These are phyloP conservation scores for Spermophilus dauricus DNA, from an alignment of 2,113 vertebrate species.

Conservation along the genomic window DNA sequence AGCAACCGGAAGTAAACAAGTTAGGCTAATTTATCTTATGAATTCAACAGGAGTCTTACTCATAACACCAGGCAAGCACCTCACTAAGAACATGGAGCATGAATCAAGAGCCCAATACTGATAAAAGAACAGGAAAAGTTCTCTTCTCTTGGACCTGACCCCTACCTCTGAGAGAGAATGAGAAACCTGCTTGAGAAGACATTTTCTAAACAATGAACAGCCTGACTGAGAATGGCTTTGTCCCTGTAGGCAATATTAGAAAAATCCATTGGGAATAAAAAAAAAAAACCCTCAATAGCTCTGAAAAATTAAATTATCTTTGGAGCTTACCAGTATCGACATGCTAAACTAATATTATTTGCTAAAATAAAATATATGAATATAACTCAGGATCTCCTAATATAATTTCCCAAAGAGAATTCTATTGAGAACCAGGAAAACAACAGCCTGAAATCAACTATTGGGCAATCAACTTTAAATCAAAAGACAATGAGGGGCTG, in stretches of 20 bases:
- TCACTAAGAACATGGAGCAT: not conserved
- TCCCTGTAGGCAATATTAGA: not conserved
- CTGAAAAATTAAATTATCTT: not conserved
- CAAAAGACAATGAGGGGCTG: not conserved
- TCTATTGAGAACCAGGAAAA: not conserved
- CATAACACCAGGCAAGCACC: not conserved
- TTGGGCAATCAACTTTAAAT: not conserved
- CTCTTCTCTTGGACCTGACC: not conserved
- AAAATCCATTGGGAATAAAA: not conserved
- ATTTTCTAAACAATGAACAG: not conserved
- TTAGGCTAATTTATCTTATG: not conserved
- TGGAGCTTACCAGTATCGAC: not conserved
- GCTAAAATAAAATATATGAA: not conserved
- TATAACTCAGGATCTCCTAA: not conserved
- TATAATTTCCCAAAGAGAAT: not conserved
- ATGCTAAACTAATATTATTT: not conserved
- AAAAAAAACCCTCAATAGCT: not conserved
- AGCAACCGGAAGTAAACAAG: not conserved
- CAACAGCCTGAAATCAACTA: not conserved
- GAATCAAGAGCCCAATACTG: not conserved
- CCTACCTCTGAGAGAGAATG: not conserved
- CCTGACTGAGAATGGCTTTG: not conserved
- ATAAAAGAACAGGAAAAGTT: not conserved
- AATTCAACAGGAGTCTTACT: not conserved
- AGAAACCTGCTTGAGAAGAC: not conserved